These are phyloP conservation scores for Plecturocebus donacophilus DNA, from an alignment of 2,113 vertebrate species.

Conservation along the genomic window DNA sequence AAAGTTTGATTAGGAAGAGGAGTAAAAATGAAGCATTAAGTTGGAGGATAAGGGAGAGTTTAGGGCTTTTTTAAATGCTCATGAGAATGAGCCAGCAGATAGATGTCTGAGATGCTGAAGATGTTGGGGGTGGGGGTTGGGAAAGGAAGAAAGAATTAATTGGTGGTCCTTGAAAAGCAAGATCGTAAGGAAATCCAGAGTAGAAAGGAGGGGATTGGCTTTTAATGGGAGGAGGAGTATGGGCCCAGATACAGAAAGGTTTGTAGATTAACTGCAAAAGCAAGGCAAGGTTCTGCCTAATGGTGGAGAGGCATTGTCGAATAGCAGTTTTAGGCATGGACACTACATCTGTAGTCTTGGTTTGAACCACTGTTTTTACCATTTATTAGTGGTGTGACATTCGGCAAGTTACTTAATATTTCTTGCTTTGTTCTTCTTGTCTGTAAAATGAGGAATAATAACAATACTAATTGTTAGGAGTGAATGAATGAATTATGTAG, in stretches of 20 bases:
- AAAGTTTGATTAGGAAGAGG: neutral
- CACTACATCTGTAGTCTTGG: neutral
- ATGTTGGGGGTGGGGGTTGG: neutral
- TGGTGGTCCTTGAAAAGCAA: neutral
- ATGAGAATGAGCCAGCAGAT: neutral
- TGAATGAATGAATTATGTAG: neutral
- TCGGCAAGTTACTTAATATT: neutral
- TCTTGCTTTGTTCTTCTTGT: neutral
- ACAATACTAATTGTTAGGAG: neutral
- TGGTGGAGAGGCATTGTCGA: neutral
- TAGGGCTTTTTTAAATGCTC: neutral
- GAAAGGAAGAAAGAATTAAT: neutral
- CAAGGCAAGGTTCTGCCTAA: neutral
- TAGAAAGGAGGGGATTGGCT: neutral
- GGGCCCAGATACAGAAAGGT: neutral
- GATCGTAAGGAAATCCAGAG: neutral
- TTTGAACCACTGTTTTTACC: neutral
- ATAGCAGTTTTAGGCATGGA: neutral
- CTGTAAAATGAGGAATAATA: neutral
- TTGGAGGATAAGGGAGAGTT: neutral
- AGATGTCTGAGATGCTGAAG: neutral
- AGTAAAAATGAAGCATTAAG: neutral
- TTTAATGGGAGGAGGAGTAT: neutral
- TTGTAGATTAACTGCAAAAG: neutral
- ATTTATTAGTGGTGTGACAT: neutral